phyloP scores from a whole-genome alignment of 2,113 vertebrate species.

The Trematomus loennbergii region DNA sequence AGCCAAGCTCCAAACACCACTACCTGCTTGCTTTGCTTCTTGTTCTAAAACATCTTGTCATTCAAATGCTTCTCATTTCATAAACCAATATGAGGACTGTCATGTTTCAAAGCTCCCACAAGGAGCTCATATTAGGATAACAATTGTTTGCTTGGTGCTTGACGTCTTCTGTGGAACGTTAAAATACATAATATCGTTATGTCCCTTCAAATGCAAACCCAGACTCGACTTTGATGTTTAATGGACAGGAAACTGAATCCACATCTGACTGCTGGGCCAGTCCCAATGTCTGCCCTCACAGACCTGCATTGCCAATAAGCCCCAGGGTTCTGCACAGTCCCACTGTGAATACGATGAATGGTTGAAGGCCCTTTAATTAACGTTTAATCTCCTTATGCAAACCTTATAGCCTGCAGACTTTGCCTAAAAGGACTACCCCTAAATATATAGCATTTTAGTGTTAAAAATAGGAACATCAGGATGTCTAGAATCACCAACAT shows the following conservation, averaged over 20 bases:
- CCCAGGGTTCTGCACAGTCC: constrained; percentile 10
- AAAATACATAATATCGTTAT: constrained; percentile 27
- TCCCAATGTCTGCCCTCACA: constrained; percentile 47
- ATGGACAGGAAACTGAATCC: constrained; percentile 70
- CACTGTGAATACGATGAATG: constrained; percentile 51
- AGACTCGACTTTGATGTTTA: constrained; percentile 61
- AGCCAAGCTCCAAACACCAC: constrained; percentile 50
- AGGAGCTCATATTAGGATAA: constrained; percentile 1
- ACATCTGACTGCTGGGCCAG: constrained; percentile 43
- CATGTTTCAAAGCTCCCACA: constrained; percentile 20
- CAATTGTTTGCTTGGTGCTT: not conserved
- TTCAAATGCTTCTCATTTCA: constrained; percentile 22
- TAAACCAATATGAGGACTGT: not conserved
- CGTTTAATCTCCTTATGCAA: constrained; percentile 10
- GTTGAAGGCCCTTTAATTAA: constrained; percentile 18
- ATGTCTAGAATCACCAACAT: not conserved
- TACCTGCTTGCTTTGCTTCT: constrained; percentile 38
- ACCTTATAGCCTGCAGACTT: constrained; percentile 28
- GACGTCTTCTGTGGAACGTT: constrained; percentile 14
- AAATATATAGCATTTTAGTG: not conserved
- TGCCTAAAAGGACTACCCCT: constrained; percentile 1
- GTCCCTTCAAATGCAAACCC: constrained; percentile 55
- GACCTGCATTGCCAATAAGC: constrained; percentile 43
- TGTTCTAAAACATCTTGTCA: constrained; percentile 28
- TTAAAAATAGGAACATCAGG: constrained; percentile 9